Evolutionary conservation across 1,140 invertebrate species (phyloP).

Genomic region (Atta cephalotes): DNA sequence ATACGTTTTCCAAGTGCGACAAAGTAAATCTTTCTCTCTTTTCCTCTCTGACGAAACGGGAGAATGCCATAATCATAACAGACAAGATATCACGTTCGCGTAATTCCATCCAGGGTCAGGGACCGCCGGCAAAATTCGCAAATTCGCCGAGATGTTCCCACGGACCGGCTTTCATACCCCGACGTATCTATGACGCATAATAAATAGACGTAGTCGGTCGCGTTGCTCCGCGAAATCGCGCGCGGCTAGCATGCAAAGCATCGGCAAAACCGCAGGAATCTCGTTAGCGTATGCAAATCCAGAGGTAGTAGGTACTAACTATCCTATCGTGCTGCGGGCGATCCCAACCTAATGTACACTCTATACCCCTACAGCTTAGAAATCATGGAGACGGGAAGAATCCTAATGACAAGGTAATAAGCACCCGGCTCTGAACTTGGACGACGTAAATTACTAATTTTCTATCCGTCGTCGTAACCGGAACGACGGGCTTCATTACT

Average conservation of each 20-base stretch:
- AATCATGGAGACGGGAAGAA: slow-evolving; percentile 79
- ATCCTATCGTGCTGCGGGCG: slow-evolving; percentile 78
- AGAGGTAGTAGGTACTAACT: slow-evolving; percentile 77
- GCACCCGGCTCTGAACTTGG: slow-evolving; percentile 42
- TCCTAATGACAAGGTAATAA: slow-evolving; percentile 78
- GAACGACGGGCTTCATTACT: slow-evolving; percentile 16
- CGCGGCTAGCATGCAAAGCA: slow-evolving; percentile 83
- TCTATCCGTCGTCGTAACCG: slow-evolving; percentile 28
- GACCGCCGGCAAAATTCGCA: slow-evolving; percentile 51
- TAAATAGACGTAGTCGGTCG: slow-evolving; percentile 73
- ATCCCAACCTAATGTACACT: slow-evolving; percentile 79
- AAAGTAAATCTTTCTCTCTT: slow-evolving; percentile 23
- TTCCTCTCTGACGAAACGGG: not conserved
- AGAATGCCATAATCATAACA: slow-evolving; percentile 34
- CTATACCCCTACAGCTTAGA: slow-evolving; percentile 78
- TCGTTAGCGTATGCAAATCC: slow-evolving; percentile 86
- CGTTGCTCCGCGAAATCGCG: slow-evolving; percentile 68
- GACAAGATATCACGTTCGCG: slow-evolving; percentile 46
- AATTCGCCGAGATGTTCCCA: slow-evolving; percentile 42
- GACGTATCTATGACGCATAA: slow-evolving; percentile 77
- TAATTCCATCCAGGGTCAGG: slow-evolving; percentile 23
- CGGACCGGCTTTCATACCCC: slow-evolving; percentile 57
- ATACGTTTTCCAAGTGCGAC: not conserved
- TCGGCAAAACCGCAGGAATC: slow-evolving; percentile 87
- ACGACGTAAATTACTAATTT: slow-evolving; percentile 63